Evolutionary conservation across 2,797 vertebrate species (phyloP), one percentile per base, ranked within the genome.

Genomic region (Scarus forsteni): DNA sequence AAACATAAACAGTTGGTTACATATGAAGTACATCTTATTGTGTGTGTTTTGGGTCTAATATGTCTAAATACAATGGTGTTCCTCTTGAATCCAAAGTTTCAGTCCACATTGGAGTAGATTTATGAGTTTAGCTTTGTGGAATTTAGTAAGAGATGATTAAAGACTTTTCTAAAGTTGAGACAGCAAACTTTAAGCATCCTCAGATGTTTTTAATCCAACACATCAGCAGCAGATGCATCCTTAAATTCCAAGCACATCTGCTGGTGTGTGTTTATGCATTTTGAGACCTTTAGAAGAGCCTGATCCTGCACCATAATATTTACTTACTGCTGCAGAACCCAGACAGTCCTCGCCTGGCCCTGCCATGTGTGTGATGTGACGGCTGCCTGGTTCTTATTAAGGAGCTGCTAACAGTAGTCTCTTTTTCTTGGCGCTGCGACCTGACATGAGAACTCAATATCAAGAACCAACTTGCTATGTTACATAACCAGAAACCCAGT

Each of bases 341-440:
- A 72, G 73, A 49, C 60, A 13, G 51, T 60, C 61, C 70, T 76
- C 45, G 44, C 40, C 69, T 66, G 43, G 62, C 66, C 64, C 57
- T 13, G 44, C 76, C 69, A 58, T 81, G 70, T 70, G 70, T 70
- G 73, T 64, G 71, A 78, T 48, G 58, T 55, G 70, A 80, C 68
- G 55, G n/a, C 66, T 65, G 78, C 60, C 83, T 86, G 82, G 64
- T 76, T 74, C 81, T 79, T 60, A 86, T 88, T 83, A 81, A 63
- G 69, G 68, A 83, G 76, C 68, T 60, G 74, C 69, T 67, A 91
- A 91, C 85, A 83, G 88, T 89, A 91, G 91, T 79, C 81, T 91
- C 87, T 93, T 94, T 85, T 90, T 81, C 77, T 91, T 94, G 89
- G 91, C 86, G 1, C 48, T n/a, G 39, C 50, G 45, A 60, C 65